These are phyloP conservation scores for Seira musarum DNA, from an alignment of 2,888 invertebrate species.

Conservation along the genomic window DNA sequence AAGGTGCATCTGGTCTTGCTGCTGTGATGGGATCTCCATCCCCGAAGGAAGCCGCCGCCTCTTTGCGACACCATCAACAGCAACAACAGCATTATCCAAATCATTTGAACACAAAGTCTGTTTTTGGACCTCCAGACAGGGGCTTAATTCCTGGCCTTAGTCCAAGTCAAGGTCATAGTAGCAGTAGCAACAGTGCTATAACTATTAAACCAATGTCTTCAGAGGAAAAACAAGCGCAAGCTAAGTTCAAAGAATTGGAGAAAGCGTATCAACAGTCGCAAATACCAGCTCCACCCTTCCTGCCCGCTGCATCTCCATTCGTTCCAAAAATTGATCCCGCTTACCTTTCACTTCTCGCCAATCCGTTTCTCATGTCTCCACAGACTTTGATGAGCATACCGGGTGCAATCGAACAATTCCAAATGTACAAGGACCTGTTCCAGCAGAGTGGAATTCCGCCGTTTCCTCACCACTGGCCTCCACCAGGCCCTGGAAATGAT, in stretches of 20 bases:
- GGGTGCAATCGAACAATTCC: slow-evolving; percentile 75
- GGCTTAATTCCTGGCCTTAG: slow-evolving; percentile 49
- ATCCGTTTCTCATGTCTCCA: slow-evolving; percentile 63
- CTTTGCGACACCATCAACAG: slow-evolving; percentile 32
- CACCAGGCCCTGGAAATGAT: slow-evolving; percentile 57
- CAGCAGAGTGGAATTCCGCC: slow-evolving; percentile 59
- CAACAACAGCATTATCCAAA: slow-evolving; percentile 40
- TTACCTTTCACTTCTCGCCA: slow-evolving; percentile 59
- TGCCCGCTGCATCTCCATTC: slow-evolving; percentile 35
- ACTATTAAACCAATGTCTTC: slow-evolving; percentile 45
- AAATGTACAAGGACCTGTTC: slow-evolving; percentile 75
- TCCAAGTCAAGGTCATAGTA: slow-evolving; percentile 42
- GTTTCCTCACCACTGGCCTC: slow-evolving; percentile 59
- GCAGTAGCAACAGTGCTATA: slow-evolving; percentile 41
- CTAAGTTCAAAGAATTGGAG: slow-evolving; percentile 42
- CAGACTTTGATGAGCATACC: slow-evolving; percentile 71
- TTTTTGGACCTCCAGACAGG: slow-evolving; percentile 45
- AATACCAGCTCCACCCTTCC: slow-evolving; percentile 33
- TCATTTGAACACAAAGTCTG: slow-evolving; percentile 41
- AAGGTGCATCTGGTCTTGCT: slow-evolving; percentile 31
- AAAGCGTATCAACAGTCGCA: slow-evolving; percentile 49
- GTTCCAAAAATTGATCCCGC: slow-evolving; percentile 66
- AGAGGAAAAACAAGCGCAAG: slow-evolving; percentile 37
- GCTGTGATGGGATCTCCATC: slow-evolving; percentile 33
- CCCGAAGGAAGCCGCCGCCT: slow-evolving; percentile 38